phyloP scores from a whole-genome alignment of 53 echinoderm and acorn worm species.

The Hippasteria phrygiana region DNA sequence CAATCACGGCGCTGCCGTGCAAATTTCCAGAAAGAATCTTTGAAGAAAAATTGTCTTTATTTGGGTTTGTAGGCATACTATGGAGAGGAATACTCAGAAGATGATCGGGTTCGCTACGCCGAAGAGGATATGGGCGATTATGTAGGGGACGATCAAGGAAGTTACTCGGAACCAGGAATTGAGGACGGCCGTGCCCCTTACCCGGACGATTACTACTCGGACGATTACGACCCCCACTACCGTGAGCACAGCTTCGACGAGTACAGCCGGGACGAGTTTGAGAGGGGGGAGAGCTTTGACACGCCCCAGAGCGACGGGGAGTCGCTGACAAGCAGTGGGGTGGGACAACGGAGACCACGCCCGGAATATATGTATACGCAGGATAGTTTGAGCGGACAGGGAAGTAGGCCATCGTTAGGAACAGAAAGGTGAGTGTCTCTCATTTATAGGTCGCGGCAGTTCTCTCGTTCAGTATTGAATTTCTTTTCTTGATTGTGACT shows the following conservation, averaged over 20 bases:
- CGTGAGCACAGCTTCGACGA: slow-evolving; percentile 71
- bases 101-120: slow-evolving; percentile 36
- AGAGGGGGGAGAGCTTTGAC: slow-evolving; percentile 74
- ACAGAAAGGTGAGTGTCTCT: slow-evolving; percentile 79
- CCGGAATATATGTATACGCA: slow-evolving; percentile 60
- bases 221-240: slow-evolving; percentile 71
- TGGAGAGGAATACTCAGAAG: slow-evolving; percentile 52
- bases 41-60: background rate
- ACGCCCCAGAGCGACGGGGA: slow-evolving; percentile 84
- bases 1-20: too few species aligned
- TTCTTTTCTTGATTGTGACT: too few species aligned
- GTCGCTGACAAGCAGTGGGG: slow-evolving; percentile 79
- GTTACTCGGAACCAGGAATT: slow-evolving; percentile 56
- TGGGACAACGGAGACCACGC: slow-evolving; percentile 31
- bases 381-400: slow-evolving; percentile 74
- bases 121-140: slow-evolving; percentile 51
- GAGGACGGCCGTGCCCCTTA: slow-evolving; percentile 50
- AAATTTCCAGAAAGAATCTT: background rate
- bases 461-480: too few species aligned
- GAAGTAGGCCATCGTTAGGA: slow-evolving; percentile 85
- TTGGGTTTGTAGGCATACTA: slow-evolving; percentile 48
- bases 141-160: slow-evolving; percentile 59
- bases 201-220: slow-evolving; percentile 70
- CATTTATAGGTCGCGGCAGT: background rate
- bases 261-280: slow-evolving; percentile 60